Base-by-base conservation (phyloP, 2,888 invertebrate species). In the Hemithea aestivaria region DNA sequence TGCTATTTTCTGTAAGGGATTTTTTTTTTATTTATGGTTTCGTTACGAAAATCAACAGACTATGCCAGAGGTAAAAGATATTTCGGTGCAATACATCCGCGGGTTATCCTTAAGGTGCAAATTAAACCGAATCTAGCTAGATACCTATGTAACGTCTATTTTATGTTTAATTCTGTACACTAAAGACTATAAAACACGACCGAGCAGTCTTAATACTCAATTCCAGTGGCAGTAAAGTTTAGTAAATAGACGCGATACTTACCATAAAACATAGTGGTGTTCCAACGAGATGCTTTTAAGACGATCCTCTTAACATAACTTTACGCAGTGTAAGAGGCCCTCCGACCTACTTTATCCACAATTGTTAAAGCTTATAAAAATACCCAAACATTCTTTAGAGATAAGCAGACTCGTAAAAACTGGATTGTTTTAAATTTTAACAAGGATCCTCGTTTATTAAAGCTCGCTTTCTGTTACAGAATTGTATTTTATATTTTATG, bases 251-350 rank as follows among this genome's bases (percentile, higher is more conserved):
- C 34, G 27, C 36, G 30, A 22, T 36, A 39, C 42, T 44, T 40
- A 39, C 25, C 39, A 40, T 35, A 44, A 39, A 44, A 45, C 33
- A 38, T 35, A 33, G 32, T 33, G 35, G 33, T 27, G 37, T 41
- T 45, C 35, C 31, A 37, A 36, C 38, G 25, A 32, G 43, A 44
- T 36, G 44, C 45, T 50, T 52, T 50, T 40, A 48, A 48, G 40
- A 24, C 28, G 40, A 43, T 40, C 42, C 42, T 48, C 48, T 50
- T 52, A 39, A 48, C 50, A 48, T 48, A 52, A 46, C 40, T 49
- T 48, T 47, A 32, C 35, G 39, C 32, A 34, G 28, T 36, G 46
- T 46, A 48, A 40, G 37, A 37, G 31, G 23, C 32, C 40, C 40
- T 37, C 16, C 34, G 36, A 43, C 49, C 45, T 50, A 48, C 45